phyloP scores from a whole-genome alignment of 2,113 vertebrate genomes.

The Entelurus aequoreus region DNA sequence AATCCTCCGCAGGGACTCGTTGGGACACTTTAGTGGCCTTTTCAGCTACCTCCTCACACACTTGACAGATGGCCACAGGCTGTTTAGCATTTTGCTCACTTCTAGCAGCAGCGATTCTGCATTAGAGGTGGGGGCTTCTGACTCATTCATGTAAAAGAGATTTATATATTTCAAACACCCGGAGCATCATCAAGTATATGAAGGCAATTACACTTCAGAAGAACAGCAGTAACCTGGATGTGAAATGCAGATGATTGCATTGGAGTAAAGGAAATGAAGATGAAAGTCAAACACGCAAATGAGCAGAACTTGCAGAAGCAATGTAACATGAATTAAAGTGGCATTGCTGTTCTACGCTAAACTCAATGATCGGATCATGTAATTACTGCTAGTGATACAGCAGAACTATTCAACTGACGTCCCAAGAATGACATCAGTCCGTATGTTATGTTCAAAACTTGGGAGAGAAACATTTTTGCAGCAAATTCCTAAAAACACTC shows the following conservation, averaged over 20 bases:
- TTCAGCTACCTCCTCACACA: constrained; percentile 43
- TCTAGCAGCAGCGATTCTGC: constrained; percentile 34
- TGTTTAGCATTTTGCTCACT: constrained; percentile 33
- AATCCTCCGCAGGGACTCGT: constrained; percentile 43
- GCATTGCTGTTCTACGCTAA: too few species aligned
- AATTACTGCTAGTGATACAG: too few species aligned
- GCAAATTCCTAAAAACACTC: too few species aligned
- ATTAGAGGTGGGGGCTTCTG: constrained; percentile 17
- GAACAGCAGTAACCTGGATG: constrained; percentile 32
- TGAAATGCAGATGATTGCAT: not conserved
- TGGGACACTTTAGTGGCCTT: constrained; percentile 43
- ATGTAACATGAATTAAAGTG: too few species aligned
- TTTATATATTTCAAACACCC: constrained; percentile 31
- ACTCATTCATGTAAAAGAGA: constrained; percentile 29
- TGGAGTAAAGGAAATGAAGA: too few species aligned
- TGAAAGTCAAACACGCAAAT: too few species aligned
- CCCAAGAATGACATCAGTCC: too few species aligned
- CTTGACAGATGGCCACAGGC: constrained; percentile 52
- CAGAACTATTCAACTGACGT: too few species aligned
- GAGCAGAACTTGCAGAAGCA: too few species aligned
- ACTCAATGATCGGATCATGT: too few species aligned
- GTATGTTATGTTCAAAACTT: too few species aligned
- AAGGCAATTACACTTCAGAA: constrained; percentile 18
- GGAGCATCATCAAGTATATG: constrained; percentile 14
- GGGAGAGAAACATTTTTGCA: too few species aligned